phyloP scores from a whole-genome alignment of 2,888 invertebrate species.

The Neoaliturus tenellus region DNA sequence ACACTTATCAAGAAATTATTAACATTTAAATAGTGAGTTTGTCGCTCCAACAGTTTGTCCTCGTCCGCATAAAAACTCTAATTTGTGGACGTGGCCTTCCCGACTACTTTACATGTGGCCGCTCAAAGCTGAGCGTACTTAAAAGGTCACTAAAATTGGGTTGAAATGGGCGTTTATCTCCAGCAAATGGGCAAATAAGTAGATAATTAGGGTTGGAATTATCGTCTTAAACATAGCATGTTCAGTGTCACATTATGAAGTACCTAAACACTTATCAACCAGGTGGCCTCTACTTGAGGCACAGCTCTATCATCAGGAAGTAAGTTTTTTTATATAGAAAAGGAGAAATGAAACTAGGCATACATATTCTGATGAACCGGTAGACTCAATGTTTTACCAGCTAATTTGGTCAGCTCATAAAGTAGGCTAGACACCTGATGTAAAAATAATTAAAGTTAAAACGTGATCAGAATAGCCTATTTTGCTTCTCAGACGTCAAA shows the following conservation, averaged over 20 bases:
- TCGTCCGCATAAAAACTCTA: neutral
- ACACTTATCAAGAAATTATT: too few relatives aligned
- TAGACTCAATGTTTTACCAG: too few relatives aligned
- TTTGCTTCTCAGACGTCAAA: too few relatives aligned
- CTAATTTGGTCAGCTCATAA: neutral
- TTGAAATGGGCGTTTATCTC: neutral
- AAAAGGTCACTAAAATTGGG: neutral
- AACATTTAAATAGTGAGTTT: too few relatives aligned
- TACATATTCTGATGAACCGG: too few relatives aligned
- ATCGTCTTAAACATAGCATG: conserved; percentile 8
- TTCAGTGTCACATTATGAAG: neutral
- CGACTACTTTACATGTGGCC: neutral
- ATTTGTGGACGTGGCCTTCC: neutral
- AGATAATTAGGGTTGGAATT: neutral
- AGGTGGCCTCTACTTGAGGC: neutral
- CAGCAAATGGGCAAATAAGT: neutral
- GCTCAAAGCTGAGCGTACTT: neutral
- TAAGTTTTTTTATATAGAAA: too few relatives aligned
- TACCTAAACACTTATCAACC: neutral
- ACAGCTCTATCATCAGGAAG: neutral
- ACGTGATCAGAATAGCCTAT: too few relatives aligned
- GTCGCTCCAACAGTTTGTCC: neutral
- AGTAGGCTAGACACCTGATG: too few relatives aligned
- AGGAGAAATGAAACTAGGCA: too few relatives aligned
- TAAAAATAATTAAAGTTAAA: too few relatives aligned